phyloP scores from a whole-genome alignment of 2,888 invertebrate species.

The Leptinotarsa rubiginosa region DNA sequence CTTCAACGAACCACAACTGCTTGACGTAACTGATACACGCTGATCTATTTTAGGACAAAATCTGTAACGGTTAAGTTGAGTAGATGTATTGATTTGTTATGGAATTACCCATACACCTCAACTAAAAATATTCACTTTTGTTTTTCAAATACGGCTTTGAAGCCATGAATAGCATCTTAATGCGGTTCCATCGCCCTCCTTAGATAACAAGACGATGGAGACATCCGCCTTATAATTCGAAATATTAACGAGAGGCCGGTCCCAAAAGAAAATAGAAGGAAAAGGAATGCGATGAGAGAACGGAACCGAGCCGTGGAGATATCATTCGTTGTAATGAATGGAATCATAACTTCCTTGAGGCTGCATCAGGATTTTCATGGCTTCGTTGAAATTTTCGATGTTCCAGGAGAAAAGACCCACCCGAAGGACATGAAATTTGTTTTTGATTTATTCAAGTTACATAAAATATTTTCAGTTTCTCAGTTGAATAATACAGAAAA shows the following conservation, averaged over 20 bases:
- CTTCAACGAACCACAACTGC: too few relatives aligned
- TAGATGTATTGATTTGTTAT: too few relatives aligned
- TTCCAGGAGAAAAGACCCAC: slow-evolving; percentile 94
- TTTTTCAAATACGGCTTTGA: too few relatives aligned
- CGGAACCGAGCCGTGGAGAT: not conserved
- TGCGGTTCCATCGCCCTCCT: not conserved
- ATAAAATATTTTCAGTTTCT: too few relatives aligned
- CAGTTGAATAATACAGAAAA: too few relatives aligned
- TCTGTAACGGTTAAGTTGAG: too few relatives aligned
- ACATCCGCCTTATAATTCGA: not conserved
- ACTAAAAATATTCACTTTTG: too few relatives aligned
- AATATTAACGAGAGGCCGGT: not conserved
- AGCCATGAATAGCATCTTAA: too few relatives aligned
- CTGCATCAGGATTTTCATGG: slow-evolving; percentile 92
- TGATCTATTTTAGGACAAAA: too few relatives aligned
- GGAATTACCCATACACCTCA: too few relatives aligned
- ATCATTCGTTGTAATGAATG: not conserved
- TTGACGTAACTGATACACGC: too few relatives aligned
- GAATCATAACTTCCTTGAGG: slow-evolving; percentile 79
- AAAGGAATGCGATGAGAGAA: not conserved
- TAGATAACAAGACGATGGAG: not conserved
- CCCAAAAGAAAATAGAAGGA: not conserved
- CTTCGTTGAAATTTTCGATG: slow-evolving; percentile 95
- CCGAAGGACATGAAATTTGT: slow-evolving; percentile 81
- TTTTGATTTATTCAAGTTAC: too few relatives aligned